Evolutionary conservation across 1,140 invertebrate species (phyloP).

Genomic region (Drosophila kepulauana): DNA sequence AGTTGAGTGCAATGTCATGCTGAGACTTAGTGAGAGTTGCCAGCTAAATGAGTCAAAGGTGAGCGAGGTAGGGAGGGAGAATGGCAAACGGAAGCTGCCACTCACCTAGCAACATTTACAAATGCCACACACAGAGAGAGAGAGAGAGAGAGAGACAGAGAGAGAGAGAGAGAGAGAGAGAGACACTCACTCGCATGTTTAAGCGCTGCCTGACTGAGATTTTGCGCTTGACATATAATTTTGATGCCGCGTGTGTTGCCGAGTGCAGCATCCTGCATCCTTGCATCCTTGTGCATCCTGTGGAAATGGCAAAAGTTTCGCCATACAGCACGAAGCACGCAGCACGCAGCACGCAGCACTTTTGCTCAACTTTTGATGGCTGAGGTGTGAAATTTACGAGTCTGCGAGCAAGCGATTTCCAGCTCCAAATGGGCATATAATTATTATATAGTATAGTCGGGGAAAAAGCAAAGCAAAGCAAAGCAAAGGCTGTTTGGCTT

Average conservation of each 20-base stretch:
- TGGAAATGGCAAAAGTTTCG: conserved; percentile 51
- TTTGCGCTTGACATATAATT: conserved; percentile 76
- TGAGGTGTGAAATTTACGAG: conserved; percentile 72
- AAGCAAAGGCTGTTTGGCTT: conserved; percentile 19
- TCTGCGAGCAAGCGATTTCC: conserved; percentile 22
- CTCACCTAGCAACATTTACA: conserved; percentile 38
- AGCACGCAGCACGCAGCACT: conserved; percentile 15
- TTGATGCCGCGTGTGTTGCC: conserved; percentile 50
- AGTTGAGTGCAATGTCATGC: conserved; percentile 78
- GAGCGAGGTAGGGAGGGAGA: neutral
- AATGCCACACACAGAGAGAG: conserved; percentile 25
- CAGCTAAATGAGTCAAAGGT: neutral
- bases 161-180: conserved; percentile 11
- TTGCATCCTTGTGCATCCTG: conserved; percentile 49
- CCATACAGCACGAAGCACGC: conserved; percentile 12
- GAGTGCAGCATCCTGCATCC: conserved; percentile 31
- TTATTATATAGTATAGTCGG: conserved; percentile 52
- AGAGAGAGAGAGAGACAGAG: conserved; percentile 9
- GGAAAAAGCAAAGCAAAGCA: neutral
- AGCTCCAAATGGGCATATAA: conserved; percentile 69
- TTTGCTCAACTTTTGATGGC: conserved; percentile 60
- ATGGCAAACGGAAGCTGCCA: conserved; percentile 46
- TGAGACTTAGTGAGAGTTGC: conserved; percentile 31
- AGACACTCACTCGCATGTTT: conserved; percentile 48
- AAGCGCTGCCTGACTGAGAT: conserved; percentile 54